Base-by-base conservation (phyloP, 2,113 vertebrate species). In the Hassar affinis region DNA sequence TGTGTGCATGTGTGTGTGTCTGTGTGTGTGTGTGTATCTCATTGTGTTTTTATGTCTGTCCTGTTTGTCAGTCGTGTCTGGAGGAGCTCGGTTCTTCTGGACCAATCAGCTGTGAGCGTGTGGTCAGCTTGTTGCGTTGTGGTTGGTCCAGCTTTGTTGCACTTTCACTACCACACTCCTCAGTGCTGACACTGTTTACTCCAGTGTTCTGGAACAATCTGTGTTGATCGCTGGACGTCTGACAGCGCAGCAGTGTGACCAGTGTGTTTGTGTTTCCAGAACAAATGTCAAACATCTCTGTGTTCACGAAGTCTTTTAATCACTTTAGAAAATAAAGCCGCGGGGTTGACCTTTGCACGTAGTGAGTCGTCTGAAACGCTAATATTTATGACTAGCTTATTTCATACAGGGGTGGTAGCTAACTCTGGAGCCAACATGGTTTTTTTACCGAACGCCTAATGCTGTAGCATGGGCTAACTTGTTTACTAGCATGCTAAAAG, bases 71-170 rank as follows among this genome's bases (percentile, higher is more conserved):
- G 57, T 71, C 9, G 66, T 51, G 79, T 51, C 77, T n/a, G 52
- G 59, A 35, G n/a, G 42, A 66, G 51, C 62, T 17, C 27, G n/a
- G 17, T 33, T 78, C 42, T 57, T 52, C 69, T 35, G 69, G 27
- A 80, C 79, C 79, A 82, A 71, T 87, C 59, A 69, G 83, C 38
- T 66, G n/a, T 54, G 66, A 78, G 66, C 7, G 12, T 79, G 75
- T 33, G 57, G 35, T 74, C 11, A 20, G 66, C 27, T 30, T 64
- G 54, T 25, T 56, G n/a, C 20, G 1, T 66, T 86, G 78, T 78
- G 85, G 83, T 84, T 84, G 72, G 62, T 83, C 27, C 51, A 69
- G 61, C 66, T 61, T 69, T 82, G 72, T 52, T 57, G 78, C 49
- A 78, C 49, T 75, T 30, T 84, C 71, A 15, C 20, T 27, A 42